Percentiles rank a stretch among this genome's conserved stretches.
Conservation (phyloP, 2,888 invertebrate species). For the Dexiosoma caninum region DNA sequence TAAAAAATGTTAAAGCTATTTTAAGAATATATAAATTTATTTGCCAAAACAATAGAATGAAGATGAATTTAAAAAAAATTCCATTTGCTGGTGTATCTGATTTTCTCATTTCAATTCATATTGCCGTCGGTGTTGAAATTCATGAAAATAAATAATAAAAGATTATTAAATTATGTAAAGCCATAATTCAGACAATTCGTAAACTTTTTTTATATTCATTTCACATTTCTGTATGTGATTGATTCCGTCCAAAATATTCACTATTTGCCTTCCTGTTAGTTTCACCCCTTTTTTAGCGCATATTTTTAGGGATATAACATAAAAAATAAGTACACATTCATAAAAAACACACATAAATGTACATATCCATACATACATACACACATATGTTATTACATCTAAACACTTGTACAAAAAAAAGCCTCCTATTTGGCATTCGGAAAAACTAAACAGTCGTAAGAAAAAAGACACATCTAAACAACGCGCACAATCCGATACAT, state of each 20-base stretch:
- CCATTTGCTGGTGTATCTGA: no score
- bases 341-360: neutral
- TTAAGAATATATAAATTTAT: no score
- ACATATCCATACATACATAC: neutral
- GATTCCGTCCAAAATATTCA: neutral
- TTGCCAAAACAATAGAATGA: no score
- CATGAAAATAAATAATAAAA: no score
- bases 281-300: neutral
- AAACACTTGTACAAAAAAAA: slow-evolving; percentile 23
- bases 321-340: neutral
- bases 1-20: no score
- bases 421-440: slow-evolving; percentile 22
- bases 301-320: neutral
- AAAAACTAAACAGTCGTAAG: slow-evolving; percentile 55
- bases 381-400: neutral
- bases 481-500: slow-evolving; percentile 62
- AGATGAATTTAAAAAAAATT: no score
- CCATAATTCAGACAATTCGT: no score
- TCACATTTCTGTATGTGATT: neutral
- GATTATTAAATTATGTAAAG: no score
- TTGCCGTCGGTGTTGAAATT: no score
- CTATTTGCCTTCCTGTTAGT: neutral
- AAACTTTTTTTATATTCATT: neutral
- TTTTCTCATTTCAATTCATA: no score
- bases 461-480: slow-evolving; percentile 55